phyloP scores from a whole-genome alignment of 2,797 vertebrate species.

The Lycodopsis pacificus region DNA sequence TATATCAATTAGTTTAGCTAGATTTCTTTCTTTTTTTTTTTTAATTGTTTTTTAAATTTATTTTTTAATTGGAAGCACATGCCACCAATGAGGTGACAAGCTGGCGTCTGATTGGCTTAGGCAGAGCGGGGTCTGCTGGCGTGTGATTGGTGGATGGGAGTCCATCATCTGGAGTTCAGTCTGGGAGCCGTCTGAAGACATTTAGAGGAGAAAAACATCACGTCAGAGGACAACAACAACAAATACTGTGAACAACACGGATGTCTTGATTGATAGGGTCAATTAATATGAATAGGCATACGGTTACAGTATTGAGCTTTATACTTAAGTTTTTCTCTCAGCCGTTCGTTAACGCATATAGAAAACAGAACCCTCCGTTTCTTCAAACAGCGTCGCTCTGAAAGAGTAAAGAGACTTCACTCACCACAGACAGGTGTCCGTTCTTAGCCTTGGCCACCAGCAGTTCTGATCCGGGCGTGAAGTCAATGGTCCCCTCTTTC shows the following conservation, averaged over 20 bases:
- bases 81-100: slow-evolving; percentile 83
- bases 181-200: slow-evolving; percentile 92
- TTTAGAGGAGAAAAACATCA: slow-evolving; percentile 17
- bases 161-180: slow-evolving; percentile 97
- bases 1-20: slow-evolving; percentile 83
- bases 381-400: too few relatives aligned
- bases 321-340: too few relatives aligned
- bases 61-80: slow-evolving; percentile 84
- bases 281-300: too few relatives aligned
- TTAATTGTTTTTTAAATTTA: slow-evolving; percentile 18
- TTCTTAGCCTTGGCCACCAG: slow-evolving; percentile 97
- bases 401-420: slow-evolving; percentile 38
- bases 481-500: slow-evolving; percentile 96
- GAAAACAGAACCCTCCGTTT: too few relatives aligned
- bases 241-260: background rate
- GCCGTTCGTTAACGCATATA: too few relatives aligned
- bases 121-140: slow-evolving; percentile 70
- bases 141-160: slow-evolving; percentile 71
- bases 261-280: background rate
- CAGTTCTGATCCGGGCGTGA: slow-evolving; percentile 94
- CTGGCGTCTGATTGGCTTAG: slow-evolving; percentile 80
- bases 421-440: slow-evolving; percentile 97
- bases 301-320: too few relatives aligned
- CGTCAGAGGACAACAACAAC: background rate
- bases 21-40: slow-evolving; percentile 52